Conservation (phyloP, 2,113 vertebrate genomes). For the Triplophysa rosa region DNA sequence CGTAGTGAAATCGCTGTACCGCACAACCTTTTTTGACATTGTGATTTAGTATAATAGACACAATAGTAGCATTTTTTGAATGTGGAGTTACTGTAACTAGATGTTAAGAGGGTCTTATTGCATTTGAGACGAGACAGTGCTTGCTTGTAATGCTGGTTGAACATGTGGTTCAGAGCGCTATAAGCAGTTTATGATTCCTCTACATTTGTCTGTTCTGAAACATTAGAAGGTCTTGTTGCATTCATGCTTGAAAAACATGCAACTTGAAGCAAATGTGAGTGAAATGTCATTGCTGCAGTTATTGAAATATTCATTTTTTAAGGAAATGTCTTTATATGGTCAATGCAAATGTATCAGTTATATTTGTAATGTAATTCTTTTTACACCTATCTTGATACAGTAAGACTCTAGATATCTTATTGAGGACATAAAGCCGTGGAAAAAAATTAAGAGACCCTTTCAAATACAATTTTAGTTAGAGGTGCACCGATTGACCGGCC, state of each 20-base stretch:
- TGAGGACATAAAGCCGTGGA: no score
- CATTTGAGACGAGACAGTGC: not conserved
- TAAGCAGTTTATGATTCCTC: not conserved
- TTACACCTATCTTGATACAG: no score
- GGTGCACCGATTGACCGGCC: no score
- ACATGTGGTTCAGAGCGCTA: not conserved
- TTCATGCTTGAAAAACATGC: not conserved
- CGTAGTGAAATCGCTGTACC: no score
- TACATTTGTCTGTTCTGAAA: not conserved
- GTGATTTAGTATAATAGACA: no score
- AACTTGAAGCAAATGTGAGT: not conserved
- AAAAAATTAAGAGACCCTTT: no score
- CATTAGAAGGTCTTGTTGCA: not conserved
- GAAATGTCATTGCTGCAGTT: not conserved
- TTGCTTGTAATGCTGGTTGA: not conserved
- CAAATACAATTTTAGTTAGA: no score
- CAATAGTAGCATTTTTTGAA: no score
- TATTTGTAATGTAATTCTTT: no score
- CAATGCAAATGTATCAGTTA: not conserved
- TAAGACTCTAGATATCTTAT: no score
- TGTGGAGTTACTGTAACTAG: no score
- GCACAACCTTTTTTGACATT: no score
- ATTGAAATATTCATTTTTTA: not conserved
- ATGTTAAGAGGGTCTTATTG: not conserved
- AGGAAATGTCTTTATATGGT: conserved; percentile 1